phyloP scores from a whole-genome alignment of 2,113 vertebrate genomes.

The Aleadryas rufinucha region DNA sequence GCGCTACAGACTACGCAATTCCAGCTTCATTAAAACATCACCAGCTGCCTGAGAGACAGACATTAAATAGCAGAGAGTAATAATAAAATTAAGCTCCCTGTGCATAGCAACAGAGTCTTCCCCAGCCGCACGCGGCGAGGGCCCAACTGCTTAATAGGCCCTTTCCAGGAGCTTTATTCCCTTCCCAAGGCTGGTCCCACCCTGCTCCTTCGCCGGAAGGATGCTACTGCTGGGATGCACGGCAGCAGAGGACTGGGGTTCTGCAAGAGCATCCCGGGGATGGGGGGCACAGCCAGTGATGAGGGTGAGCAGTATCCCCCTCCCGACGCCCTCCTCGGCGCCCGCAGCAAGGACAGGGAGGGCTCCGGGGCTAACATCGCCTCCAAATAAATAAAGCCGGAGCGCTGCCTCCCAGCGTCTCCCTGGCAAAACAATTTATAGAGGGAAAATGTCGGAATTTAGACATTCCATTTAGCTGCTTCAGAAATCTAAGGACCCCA shows the following conservation, averaged over 20 bases:
- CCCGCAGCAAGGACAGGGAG: not conserved
- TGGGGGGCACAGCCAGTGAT: accelerated
- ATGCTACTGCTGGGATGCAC: not conserved
- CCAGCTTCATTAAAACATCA: conserved; percentile 97
- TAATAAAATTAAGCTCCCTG: conserved; percentile 86
- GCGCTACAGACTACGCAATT: conserved; percentile 84
- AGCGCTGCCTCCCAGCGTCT: conserved; percentile 47
- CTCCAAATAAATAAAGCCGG: conserved; percentile 58
- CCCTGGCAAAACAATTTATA: conserved; percentile 72
- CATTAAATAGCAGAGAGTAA: conserved; percentile 86
- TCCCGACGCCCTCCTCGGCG: accelerated
- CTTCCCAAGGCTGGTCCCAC: not conserved
- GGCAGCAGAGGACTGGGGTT: not conserved
- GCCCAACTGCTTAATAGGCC: conserved; percentile 48
- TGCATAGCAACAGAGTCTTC: conserved; percentile 72
- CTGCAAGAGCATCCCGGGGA: not conserved
- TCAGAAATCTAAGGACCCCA: conserved; percentile 73
- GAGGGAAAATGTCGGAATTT: conserved; percentile 72
- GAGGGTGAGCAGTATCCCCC: not conserved
- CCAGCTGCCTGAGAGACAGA: conserved; percentile 87
- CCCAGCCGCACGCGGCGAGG: conserved; percentile 2
- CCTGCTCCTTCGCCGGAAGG: accelerated
- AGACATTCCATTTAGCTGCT: conserved; percentile 77
- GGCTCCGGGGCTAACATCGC: not conserved
- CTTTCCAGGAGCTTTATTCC: conserved; percentile 13